A percentile compares a stretch with the other conserved stretches of the same genome.
phyloP scores from a whole-genome alignment of 2,888 invertebrate species.

The Brachyptera putata region DNA sequence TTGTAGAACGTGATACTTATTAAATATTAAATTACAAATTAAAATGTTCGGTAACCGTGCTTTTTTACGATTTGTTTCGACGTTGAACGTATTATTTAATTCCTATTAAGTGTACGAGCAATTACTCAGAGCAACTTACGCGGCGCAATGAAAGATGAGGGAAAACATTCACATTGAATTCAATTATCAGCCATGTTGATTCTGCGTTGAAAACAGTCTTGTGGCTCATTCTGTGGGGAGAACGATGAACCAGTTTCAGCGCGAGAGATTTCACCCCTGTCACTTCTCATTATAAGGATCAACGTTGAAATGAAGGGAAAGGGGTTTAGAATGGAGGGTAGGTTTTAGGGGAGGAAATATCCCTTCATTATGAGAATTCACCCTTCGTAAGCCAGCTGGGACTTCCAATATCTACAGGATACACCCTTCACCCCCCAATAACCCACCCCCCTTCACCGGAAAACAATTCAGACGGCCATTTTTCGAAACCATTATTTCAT shows the following conservation, averaged over 20 bases:
- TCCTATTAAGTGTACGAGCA: too few species aligned
- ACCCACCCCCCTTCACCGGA: neutral
- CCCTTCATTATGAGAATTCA: slow-evolving; percentile 20
- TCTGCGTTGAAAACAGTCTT: neutral
- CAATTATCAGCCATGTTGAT: neutral
- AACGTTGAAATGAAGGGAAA: neutral
- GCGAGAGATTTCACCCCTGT: neutral
- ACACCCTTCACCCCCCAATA: slow-evolving; percentile 5
- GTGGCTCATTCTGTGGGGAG: slow-evolving; percentile 3
- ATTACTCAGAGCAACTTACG: too few species aligned
- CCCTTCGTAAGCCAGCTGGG: slow-evolving; percentile 9
- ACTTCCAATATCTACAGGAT: neutral
- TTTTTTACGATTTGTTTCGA: too few species aligned
- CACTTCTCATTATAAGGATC: slow-evolving; percentile 7
- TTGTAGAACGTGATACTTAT: too few species aligned
- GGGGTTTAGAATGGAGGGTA: neutral
- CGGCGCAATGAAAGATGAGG: too few species aligned
- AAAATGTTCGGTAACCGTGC: too few species aligned
- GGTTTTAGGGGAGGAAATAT: slow-evolving; percentile 11
- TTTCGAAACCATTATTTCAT: neutral
- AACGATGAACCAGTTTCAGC: neutral
- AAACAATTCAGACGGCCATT: slow-evolving; percentile 9
- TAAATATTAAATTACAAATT: too few species aligned
- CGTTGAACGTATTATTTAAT: too few species aligned
- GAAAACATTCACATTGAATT: too few species aligned